phyloP scores from a whole-genome alignment of 2,888 invertebrate species.

The Deroplatys truncata region DNA sequence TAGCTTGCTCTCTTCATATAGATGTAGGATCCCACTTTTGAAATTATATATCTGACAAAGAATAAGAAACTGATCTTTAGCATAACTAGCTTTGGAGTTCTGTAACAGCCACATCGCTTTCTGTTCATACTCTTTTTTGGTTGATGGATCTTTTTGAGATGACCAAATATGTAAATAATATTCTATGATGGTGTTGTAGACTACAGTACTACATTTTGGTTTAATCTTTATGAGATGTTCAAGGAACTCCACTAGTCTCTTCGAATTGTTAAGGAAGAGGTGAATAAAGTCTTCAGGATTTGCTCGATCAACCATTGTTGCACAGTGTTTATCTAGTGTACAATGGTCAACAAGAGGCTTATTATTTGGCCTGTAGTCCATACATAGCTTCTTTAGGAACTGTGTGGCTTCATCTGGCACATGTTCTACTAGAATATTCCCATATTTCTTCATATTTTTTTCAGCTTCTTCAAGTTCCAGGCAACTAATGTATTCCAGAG shows the following conservation, averaged over 20 bases:
- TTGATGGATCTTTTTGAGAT: slow-evolving; percentile 22
- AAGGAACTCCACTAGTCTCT: slow-evolving; percentile 73
- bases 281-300: slow-evolving; percentile 73
- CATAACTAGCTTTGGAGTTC: no score
- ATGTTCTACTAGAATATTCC: slow-evolving; percentile 73
- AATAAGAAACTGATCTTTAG: no score
- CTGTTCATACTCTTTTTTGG: slow-evolving; percentile 35
- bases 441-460: slow-evolving; percentile 75
- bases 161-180: slow-evolving; percentile 79
- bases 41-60: no score
- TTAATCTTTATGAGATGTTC: slow-evolving; percentile 65
- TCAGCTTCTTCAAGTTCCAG: slow-evolving; percentile 73
- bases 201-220: slow-evolving; percentile 44
- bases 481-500: slow-evolving; percentile 76
- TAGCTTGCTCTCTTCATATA: neutral
- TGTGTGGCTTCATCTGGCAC: slow-evolving; percentile 75
- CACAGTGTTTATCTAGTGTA: slow-evolving; percentile 48
- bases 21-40: no score
- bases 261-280: slow-evolving; percentile 70
- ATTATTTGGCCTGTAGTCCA: slow-evolving; percentile 61
- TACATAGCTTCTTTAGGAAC: slow-evolving; percentile 75
- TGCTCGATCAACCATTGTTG: no score
- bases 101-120: no score
- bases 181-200: slow-evolving; percentile 84
- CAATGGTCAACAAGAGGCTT: slow-evolving; percentile 53